Evolutionary conservation across 2,888 invertebrate species (phyloP), one percentile per base, ranked within the genome.

Genomic region (Aleiodes alternator): DNA sequence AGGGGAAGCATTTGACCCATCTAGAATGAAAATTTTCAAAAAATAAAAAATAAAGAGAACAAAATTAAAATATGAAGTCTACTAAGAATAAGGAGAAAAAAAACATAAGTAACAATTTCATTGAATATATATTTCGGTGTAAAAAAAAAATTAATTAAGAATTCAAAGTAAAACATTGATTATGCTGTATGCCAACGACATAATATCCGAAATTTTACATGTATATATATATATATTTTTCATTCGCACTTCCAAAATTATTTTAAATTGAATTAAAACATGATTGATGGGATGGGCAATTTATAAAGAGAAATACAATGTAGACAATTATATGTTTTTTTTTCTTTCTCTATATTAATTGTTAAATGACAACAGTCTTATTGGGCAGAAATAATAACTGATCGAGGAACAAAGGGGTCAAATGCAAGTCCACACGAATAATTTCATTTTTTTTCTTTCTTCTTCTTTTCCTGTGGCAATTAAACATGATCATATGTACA

Each of bases 401-500:
- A 79, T 59, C 56, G 64, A 72, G 48, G 64, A 69, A 66, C 72
- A 71, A 76, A 66, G 69, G 69, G 66, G 61, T 51, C 69, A 72
- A 53, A 69, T 70, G 59, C 69, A 38, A 64, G 75, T 77, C 64
- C 73, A 69, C 70, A 71, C 76, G 69, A 76, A 56, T 57, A 43
- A 43, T 73, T 73, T 72, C 61, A 31, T 50, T 53, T 11, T 74
- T 75, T 55, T 69, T 75, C 69, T 11, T 74, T 75, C 50, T 69
- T 75, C 69, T 61, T 70, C 64, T 59, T 68, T 75, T 57, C 56
- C 64, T 72, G 70, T 56, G 72, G 71, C 77, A 73, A 72, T 75
- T 73, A 34, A 73, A 76, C 79, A 74, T 76, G 76, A 77, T 81
- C 76, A 75, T 82, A 82, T 82, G 76, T 80, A 82, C 81, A 82